Base-by-base conservation (phyloP, 2,888 invertebrate genomes). In the Acheta domesticus region DNA sequence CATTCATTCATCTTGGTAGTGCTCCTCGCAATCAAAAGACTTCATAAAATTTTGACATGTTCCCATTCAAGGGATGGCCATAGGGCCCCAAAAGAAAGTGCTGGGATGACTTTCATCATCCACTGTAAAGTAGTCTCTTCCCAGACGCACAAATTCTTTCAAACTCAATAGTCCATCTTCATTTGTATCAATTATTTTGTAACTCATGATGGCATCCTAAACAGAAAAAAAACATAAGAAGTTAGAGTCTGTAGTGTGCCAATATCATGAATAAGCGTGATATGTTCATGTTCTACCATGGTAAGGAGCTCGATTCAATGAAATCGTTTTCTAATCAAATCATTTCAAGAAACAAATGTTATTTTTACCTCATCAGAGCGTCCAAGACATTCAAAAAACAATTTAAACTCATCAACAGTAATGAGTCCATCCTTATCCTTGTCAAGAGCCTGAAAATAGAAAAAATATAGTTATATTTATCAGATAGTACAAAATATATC, bases 21-120 rank as follows among this genome's bases (percentile, higher is more conserved):
- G 36, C 36, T 36, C 36, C 36, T 36, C 1, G 36, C 36, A 36
- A 36, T 36, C 1, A 36, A 36, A 36, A 36, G 36, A 36, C 36
- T 36, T 36, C 36, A 36, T 1, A 36, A 8, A 8, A 36, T 36
- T 5, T 36, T 36, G 36, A 36, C 73, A 73, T 8, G 20, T 73
- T 73, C 20, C 73, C 73, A 14, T 77, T 77, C 50, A 79, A 2
- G 79, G 79, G 11, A 74, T 76, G 48, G 79, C 62, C 36, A 95
- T 88, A 12, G 95, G 95, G 49, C 95, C 95, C 94, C 95, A 96
- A 85, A 95, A 95, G 89, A 94, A 92, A 87, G 93, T 94, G 84
- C 95, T 95, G 81, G 94, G 92, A 83, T 90, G 90, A 4, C 88
- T 89, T 83, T 93, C 91, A 85, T 95, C 93, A 85, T 95, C 93